Evolutionary conservation across 2,113 vertebrate genomes (phyloP).

Genomic region (Junco hyemalis): DNA sequence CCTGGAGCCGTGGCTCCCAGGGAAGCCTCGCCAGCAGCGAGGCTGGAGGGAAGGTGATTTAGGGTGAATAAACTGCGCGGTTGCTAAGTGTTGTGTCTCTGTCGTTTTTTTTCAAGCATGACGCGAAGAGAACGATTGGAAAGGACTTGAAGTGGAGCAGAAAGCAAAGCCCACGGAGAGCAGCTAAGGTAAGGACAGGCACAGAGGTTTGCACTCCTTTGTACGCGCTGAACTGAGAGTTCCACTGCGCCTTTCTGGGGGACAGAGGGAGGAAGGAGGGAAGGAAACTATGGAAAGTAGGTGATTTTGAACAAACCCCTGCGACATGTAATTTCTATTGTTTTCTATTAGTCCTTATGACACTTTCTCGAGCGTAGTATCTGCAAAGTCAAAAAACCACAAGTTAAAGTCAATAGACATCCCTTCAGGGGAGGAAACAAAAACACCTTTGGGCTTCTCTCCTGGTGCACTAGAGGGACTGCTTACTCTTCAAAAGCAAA

Average conservation of each 20-base stretch:
- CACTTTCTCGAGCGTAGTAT: not conserved
- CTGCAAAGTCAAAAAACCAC: not conserved
- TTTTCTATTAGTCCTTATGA: not conserved
- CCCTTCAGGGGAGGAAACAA: not conserved
- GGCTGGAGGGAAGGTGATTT: not conserved
- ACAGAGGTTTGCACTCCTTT: fast-evolving
- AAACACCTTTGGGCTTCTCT: not conserved
- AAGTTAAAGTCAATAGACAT: not conserved
- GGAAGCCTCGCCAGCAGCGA: fast-evolving
- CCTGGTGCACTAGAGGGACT: not conserved
- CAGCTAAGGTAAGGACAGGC: slow-evolving; percentile 3
- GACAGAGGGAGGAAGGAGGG: not conserved
- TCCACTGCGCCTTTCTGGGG: not conserved
- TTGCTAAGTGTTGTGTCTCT: not conserved
- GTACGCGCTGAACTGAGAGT: fast-evolving
- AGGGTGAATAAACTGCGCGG: not conserved
- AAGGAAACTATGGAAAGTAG: not conserved
- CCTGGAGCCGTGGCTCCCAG: not conserved
- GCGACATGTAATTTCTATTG: fast-evolving
- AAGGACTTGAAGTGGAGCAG: slow-evolving; percentile 8
- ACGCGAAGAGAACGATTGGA: slow-evolving; percentile 2
- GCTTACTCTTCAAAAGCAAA: not conserved
- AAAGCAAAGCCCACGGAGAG: not conserved
- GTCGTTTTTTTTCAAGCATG: slow-evolving; percentile 5
- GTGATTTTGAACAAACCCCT: not conserved